Base-by-base conservation (phyloP, 2,888 invertebrate genomes). In the Thecophora atra region DNA sequence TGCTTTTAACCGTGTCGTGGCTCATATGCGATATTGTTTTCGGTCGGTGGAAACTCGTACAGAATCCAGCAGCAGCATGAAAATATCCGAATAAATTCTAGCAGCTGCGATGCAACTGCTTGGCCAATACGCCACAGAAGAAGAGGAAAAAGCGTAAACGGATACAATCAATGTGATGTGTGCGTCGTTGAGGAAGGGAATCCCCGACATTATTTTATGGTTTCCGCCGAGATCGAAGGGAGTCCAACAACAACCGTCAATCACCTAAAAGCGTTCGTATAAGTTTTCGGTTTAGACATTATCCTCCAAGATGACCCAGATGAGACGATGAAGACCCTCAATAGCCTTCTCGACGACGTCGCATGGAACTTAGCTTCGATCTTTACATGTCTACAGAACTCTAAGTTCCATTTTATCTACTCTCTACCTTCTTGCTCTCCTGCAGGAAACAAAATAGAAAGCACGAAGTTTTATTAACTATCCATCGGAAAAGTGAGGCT, bases 161-260 rank as follows among this genome's bases (percentile, higher is more conserved):
- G 76, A 78, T 78, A 77, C 76, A 77, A 77, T 77, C 79, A 76
- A 76, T 79, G 78, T 79, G 79, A 79, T 78, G 79, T 76, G 78
- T 78, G 76, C 77, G 76, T 79, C 75, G 75, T 75, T 74, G 67
- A 75, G 78, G 77, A 78, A 78, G 76, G 76, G 77, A 79, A 78
- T 76, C 77, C 77, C 76, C 73, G 77, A 79, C 78, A 79, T 79
- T 78, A 77, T 77, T 79, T 79, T 79, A 77, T 74, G 71, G 77
- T 74, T 77, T 78, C 37, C 37, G 37, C 37, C 11, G 37, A 37
- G 11, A 11, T 8, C 6, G 37, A 37, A 37, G 37, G 6, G 37
- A 37, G 0, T 74, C 75, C 75, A 73, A 73, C 74, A 72, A 54
- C 21, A 54, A 24, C 54, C 24, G 54, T 21, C 19, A 54, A 54